Conservation (phyloP, 2,888 invertebrate genomes). For the Phorcus lineatus region DNA sequence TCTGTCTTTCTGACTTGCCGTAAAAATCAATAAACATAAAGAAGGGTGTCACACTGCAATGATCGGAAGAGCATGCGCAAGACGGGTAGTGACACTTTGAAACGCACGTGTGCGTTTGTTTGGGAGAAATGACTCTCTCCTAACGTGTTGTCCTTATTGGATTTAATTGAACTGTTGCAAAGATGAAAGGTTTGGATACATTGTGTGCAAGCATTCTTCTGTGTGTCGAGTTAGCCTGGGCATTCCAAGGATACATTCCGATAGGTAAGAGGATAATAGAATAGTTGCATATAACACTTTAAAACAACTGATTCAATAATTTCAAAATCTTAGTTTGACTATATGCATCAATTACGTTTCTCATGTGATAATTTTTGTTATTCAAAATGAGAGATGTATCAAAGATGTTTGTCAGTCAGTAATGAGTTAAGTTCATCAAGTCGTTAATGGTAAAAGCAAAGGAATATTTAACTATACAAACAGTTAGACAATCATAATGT, state of each 20-base stretch:
- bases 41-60: conserved; percentile 19
- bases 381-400: no score
- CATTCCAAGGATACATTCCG: conserved; percentile 23
- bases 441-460: no score
- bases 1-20: conserved; percentile 16
- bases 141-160: neutral
- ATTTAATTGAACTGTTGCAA: neutral
- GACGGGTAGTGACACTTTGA: neutral
- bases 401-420: no score
- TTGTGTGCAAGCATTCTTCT: neutral
- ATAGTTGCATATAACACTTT: no score
- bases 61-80: conserved; percentile 10
- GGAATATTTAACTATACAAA: no score
- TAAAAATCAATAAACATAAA: conserved; percentile 22
- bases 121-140: conserved; percentile 2
- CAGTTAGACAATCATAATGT: no score
- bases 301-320: no score
- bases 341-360: no score
- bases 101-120: conserved; percentile 21
- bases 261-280: conserved; percentile 17
- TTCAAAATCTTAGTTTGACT: no score
- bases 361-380: no score
- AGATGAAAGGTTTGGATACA: conserved; percentile 11
- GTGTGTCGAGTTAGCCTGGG: neutral
- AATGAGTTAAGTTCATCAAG: no score